Percentiles rank a stretch among this genome's conserved stretches.
Conservation (phyloP, 2,797 vertebrate genomes). For the Acrocephalus scirpaceus region DNA sequence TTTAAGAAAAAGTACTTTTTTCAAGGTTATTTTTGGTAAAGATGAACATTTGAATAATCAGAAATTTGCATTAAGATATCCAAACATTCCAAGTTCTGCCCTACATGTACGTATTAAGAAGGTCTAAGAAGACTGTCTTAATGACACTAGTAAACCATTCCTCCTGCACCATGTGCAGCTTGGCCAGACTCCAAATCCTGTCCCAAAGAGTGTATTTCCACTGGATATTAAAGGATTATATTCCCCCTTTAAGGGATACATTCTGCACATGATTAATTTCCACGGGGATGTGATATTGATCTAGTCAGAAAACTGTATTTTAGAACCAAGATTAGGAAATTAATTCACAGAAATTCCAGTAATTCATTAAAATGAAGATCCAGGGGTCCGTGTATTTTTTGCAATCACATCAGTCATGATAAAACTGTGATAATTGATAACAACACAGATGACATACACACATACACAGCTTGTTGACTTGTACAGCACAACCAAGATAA, state of each 20-base stretch:
- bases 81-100: background rate
- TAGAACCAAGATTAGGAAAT: background rate
- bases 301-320: constrained; percentile 11
- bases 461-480: background rate
- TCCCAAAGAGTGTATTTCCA: background rate
- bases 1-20: background rate
- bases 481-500: background rate
- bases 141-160: background rate
- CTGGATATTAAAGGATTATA: constrained; percentile 38
- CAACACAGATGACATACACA: background rate
- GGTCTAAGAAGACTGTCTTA: background rate
- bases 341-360: background rate
- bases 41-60: background rate
- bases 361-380: background rate
- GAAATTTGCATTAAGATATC: background rate
- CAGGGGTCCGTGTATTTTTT: background rate
- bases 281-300: background rate
- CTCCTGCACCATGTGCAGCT: background rate
- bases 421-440: background rate
- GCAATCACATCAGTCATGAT: background rate
- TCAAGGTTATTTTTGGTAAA: background rate
- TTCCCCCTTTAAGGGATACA: constrained; percentile 36
- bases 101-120: background rate
- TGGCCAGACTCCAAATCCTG: constrained; percentile 7
- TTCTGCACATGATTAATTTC: constrained; percentile 14